These are phyloP conservation scores for Drosophila mulleri DNA, from an alignment of 2,888 invertebrate species.

Conservation along the genomic window DNA sequence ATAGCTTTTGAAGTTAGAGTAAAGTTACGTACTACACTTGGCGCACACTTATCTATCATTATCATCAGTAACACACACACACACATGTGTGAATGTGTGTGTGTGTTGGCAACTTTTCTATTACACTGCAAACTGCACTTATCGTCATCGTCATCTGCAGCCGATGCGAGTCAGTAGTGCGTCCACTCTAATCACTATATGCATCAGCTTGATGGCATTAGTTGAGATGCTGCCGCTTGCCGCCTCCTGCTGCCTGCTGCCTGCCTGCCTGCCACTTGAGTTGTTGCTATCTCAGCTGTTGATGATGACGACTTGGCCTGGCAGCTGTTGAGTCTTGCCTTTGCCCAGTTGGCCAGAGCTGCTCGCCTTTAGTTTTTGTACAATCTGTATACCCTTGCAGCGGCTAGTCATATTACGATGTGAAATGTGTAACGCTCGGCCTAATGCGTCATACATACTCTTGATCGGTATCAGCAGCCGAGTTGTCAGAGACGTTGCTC, in stretches of 20 bases:
- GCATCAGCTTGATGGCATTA: slow-evolving; percentile 80
- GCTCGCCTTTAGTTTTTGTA: slow-evolving; percentile 5
- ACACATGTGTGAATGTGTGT: slow-evolving; percentile 32
- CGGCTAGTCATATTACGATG: background rate
- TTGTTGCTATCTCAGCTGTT: slow-evolving; percentile 68
- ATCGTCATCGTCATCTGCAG: slow-evolving; percentile 73
- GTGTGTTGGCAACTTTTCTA: slow-evolving; percentile 70
- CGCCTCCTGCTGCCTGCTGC: slow-evolving; percentile 4
- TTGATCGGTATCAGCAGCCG: background rate
- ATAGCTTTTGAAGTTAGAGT: slow-evolving; percentile 76
- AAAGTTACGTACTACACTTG: slow-evolving; percentile 75
- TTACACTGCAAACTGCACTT: slow-evolving; percentile 76
- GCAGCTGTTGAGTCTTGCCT: slow-evolving; percentile 64
- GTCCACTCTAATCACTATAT: slow-evolving; percentile 80
- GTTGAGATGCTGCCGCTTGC: slow-evolving; percentile 58
- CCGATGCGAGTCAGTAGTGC: slow-evolving; percentile 58
- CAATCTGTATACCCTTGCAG: slow-evolving; percentile 6
- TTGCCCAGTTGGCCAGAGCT: slow-evolving; percentile 1
- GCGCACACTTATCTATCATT: slow-evolving; percentile 80
- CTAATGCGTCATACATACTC: background rate
- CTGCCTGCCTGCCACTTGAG: slow-evolving; percentile 59
- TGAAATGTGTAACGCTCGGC: background rate
- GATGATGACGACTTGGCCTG: slow-evolving; percentile 59
- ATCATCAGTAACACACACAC: slow-evolving; percentile 67
- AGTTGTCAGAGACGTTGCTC: too few relatives aligned